Percentiles rank a stretch among this genome's conserved stretches.
Evolutionary conservation across 2,113 vertebrate genomes (phyloP).

Genomic region (Eulemur rufifrons): DNA sequence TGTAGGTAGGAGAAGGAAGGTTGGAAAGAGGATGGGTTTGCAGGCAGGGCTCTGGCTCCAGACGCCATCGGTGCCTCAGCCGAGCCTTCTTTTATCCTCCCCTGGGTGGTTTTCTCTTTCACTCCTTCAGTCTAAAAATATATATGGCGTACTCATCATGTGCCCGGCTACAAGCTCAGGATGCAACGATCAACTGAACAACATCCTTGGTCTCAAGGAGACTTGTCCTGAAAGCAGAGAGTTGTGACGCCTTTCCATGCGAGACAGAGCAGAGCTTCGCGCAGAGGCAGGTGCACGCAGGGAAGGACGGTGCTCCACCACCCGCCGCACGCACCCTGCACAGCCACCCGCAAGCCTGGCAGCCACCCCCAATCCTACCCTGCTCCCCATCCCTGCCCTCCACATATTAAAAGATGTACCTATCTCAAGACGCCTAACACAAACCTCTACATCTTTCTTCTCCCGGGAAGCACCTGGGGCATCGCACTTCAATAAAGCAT

Average conservation of each 20-base stretch:
- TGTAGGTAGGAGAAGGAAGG: not conserved
- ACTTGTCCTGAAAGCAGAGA: not conserved
- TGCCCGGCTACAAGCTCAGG: not conserved
- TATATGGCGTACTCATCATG: too few relatives aligned
- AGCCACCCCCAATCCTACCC: not conserved
- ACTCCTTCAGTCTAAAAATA: not conserved
- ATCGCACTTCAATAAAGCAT: not conserved
- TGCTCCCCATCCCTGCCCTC: not conserved
- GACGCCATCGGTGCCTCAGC: not conserved
- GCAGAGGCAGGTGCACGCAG: rapidly evolving
- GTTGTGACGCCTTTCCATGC: not conserved
- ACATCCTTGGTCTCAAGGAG: not conserved
- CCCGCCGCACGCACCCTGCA: not conserved
- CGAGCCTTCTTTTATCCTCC: rapidly evolving
- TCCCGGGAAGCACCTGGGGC: not conserved
- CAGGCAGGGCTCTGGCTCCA: rapidly evolving
- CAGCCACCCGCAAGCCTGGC: too few relatives aligned
- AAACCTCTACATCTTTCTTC: not conserved
- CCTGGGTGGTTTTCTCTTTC: not conserved
- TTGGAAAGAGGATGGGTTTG: too few relatives aligned
- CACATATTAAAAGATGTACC: not conserved
- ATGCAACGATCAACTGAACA: rapidly evolving
- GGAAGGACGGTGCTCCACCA: rapidly evolving
- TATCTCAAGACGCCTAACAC: not conserved
- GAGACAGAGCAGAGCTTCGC: not conserved